These are phyloP conservation scores for Eretmochelys imbricata DNA, from an alignment of 2,113 vertebrate species.

Conservation along the genomic window DNA sequence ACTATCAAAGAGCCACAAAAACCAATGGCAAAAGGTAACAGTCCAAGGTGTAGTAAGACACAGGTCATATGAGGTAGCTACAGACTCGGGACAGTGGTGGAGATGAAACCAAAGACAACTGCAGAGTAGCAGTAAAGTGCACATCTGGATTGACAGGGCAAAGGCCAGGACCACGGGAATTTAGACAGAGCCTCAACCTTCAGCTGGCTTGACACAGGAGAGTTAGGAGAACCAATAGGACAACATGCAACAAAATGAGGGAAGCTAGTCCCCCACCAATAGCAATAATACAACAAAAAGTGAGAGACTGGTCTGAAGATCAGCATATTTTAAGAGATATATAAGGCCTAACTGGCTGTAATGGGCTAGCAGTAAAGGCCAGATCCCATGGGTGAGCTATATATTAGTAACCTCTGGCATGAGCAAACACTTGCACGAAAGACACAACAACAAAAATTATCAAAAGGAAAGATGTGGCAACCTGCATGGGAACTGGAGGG, in stretches of 20 bases:
- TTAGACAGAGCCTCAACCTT: too few species aligned
- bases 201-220: neutral
- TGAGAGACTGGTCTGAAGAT: neutral
- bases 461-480: neutral
- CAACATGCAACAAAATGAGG: neutral
- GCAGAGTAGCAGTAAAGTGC: too few species aligned
- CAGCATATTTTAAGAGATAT: neutral
- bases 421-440: neutral
- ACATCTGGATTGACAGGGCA: too few species aligned
- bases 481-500: slow-evolving; percentile 24
- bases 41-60: too few species aligned
- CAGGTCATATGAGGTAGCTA: too few species aligned
- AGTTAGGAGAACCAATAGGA: neutral
- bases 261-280: neutral
- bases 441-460: neutral
- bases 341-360: neutral
- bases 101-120: too few species aligned
- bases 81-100: too few species aligned
- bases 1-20: too few species aligned
- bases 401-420: neutral
- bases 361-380: neutral
- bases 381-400: neutral
- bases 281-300: neutral
- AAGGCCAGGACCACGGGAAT: too few species aligned
- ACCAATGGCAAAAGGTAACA: too few species aligned